phyloP scores from a whole-genome alignment of 2,113 vertebrate species.

The Gallinago jamesoni region DNA sequence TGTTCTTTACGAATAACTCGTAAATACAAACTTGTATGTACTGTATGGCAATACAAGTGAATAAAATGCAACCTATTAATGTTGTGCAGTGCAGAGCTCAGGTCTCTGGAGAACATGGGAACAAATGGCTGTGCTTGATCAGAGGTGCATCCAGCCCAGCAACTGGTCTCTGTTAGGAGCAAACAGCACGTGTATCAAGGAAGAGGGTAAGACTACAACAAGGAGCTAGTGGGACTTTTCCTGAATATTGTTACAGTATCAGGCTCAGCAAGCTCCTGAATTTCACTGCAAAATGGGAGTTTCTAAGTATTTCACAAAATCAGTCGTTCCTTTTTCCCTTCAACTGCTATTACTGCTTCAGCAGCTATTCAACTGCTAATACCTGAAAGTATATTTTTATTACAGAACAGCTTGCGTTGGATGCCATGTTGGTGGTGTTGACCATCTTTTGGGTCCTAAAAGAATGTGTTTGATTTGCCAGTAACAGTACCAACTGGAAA shows the following conservation, averaged over 20 bases:
- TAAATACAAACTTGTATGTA: background rate
- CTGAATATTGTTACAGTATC: background rate
- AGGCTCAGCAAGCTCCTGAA: background rate
- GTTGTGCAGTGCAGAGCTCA: background rate
- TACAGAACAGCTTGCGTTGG: background rate
- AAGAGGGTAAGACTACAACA: background rate
- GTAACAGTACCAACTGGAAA: background rate
- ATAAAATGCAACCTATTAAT: background rate
- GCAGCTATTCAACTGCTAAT: background rate
- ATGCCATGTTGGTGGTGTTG: background rate
- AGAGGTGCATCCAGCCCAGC: background rate
- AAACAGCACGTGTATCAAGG: accelerated
- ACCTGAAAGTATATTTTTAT: background rate
- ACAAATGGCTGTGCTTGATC: background rate
- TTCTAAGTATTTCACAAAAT: background rate
- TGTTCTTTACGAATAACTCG: background rate
- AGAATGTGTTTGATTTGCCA: background rate
- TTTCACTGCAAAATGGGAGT: background rate
- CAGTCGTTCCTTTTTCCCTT: background rate
- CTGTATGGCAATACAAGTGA: background rate
- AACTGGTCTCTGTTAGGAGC: background rate
- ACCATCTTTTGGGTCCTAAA: background rate
- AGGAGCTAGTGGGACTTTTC: background rate
- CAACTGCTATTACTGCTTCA: background rate
- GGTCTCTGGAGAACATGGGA: background rate